These are phyloP conservation scores for Micropterix aruncella DNA, from an alignment of 2,888 invertebrate species.

Conservation along the genomic window DNA sequence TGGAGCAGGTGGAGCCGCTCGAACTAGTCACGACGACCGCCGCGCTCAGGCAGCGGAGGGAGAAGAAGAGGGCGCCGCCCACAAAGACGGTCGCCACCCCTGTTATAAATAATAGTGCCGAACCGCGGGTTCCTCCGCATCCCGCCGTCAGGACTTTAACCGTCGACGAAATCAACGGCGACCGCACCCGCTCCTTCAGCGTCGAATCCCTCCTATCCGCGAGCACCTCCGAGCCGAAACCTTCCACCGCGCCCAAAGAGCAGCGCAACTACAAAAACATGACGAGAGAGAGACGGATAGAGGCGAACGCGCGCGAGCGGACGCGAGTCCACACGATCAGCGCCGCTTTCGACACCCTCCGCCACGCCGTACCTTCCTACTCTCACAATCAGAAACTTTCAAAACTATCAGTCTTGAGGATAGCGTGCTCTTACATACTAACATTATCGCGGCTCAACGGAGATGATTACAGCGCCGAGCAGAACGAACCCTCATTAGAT, in stretches of 20 bases:
- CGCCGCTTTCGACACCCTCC: slow-evolving; percentile 83
- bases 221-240: slow-evolving; percentile 5
- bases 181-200: slow-evolving; percentile 7
- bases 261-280: slow-evolving; percentile 91
- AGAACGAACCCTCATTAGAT: slow-evolving; percentile 45
- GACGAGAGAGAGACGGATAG: slow-evolving; percentile 84
- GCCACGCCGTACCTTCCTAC: slow-evolving; percentile 76
- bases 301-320: slow-evolving; percentile 87
- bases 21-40: slow-evolving; percentile 36
- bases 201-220: slow-evolving; percentile 10
- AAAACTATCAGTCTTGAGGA: slow-evolving; percentile 81
- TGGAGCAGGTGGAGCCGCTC: slow-evolving; percentile 45
- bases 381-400: slow-evolving; percentile 89
- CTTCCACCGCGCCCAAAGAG: slow-evolving; percentile 27
- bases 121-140: slow-evolving; percentile 38
- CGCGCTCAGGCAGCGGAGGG: neutral
- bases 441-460: slow-evolving; percentile 69
- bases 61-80: slow-evolving; percentile 9
- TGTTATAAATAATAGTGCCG: slow-evolving; percentile 19
- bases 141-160: slow-evolving; percentile 24
- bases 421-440: slow-evolving; percentile 87
- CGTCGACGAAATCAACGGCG: slow-evolving; percentile 15
- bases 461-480: slow-evolving; percentile 46
- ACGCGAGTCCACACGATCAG: slow-evolving; percentile 92
- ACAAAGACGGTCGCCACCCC: slow-evolving; percentile 18